Conservation (phyloP, 2,888 invertebrate species). For the Eurytoma adleriae region DNA sequence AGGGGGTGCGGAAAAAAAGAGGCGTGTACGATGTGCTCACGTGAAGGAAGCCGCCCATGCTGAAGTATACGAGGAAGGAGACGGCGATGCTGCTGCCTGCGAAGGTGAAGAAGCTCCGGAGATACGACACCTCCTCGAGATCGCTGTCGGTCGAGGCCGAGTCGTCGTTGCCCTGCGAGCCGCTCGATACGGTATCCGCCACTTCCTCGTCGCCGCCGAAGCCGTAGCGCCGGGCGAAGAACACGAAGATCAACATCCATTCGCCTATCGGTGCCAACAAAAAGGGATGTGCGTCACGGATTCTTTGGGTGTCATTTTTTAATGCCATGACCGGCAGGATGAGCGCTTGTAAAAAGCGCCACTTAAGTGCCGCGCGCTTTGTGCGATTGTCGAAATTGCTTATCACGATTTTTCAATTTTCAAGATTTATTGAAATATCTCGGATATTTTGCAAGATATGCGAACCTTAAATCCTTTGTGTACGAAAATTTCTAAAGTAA, state of each 20-base stretch:
- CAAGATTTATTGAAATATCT: too few species aligned
- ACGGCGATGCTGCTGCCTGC: background rate
- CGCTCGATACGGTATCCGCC: background rate
- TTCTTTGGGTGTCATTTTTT: background rate
- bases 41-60: conserved; percentile 34
- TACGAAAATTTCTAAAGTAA: too few species aligned
- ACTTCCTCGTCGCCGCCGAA: conserved; percentile 2
- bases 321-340: background rate
- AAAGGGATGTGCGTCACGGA: background rate
- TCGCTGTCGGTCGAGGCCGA: conserved; percentile 10
- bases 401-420: background rate
- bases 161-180: background rate
- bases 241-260: conserved; percentile 53
- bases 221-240: conserved; percentile 37
- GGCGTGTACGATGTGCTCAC: conserved; percentile 33
- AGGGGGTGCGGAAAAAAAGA: too few species aligned
- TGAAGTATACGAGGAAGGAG: conserved; percentile 24
- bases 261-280: conserved; percentile 35
- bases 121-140: conserved; percentile 3
- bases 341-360: too few species aligned
- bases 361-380: background rate
- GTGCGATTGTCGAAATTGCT: background rate
- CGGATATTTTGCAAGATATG: too few species aligned
- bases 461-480: too few species aligned
- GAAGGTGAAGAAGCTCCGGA: conserved; percentile 16